Conservation (phyloP, 2,888 invertebrate genomes). For the Drosophila macrospina region DNA sequence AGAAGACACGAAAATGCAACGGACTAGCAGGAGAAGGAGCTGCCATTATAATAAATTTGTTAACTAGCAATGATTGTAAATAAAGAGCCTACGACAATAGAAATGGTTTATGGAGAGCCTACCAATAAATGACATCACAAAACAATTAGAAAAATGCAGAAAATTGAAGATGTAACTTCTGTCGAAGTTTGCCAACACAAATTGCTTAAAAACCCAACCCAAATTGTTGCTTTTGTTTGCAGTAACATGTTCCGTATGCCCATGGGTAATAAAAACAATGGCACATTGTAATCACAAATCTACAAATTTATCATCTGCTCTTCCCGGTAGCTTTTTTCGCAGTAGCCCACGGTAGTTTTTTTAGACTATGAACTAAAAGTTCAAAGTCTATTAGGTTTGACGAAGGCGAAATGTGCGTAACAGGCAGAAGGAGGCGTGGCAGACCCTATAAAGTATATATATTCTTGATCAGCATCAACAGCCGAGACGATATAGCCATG, state of each 20-base stretch:
- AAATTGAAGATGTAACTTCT: constrained; percentile 37
- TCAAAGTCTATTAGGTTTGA: no score
- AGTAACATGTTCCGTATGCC: constrained; percentile 32
- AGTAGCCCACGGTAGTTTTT: constrained; percentile 77
- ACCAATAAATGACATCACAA: constrained; percentile 45
- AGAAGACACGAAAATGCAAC: constrained; percentile 66
- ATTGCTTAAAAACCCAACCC: constrained; percentile 38
- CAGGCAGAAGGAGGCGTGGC: no score
- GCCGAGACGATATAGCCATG: no score
- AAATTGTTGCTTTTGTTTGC: constrained; percentile 17
- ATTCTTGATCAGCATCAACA: no score
- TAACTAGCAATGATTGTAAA: constrained; percentile 41
- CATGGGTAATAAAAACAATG: constrained; percentile 70
- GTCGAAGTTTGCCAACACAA: background rate
- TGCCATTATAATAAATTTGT: constrained; percentile 77
- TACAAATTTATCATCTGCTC: constrained; percentile 63
- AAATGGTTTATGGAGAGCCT: constrained; percentile 32
- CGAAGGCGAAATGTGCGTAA: no score
- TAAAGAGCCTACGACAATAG: constrained; percentile 27
- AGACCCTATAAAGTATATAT: no score
- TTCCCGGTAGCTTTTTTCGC: constrained; percentile 77
- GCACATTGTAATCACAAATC: constrained; percentile 74
- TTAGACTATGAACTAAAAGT: no score
- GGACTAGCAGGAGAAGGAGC: constrained; percentile 13
- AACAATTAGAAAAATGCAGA: constrained; percentile 60